Conservation (phyloP, 2,797 vertebrate genomes). For the Mormyrus hasselquistii region DNA sequence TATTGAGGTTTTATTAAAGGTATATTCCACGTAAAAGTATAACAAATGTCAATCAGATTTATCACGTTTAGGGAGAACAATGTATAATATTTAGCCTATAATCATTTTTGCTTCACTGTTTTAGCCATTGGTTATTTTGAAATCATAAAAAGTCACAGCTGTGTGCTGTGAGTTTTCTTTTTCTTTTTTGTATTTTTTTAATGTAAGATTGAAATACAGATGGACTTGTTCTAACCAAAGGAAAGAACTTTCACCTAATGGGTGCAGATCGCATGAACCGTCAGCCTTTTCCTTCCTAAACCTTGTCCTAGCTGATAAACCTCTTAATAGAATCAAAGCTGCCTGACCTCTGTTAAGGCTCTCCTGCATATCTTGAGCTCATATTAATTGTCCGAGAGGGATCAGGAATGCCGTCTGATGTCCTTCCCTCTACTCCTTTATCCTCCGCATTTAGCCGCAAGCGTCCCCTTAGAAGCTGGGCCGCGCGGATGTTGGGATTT, state of each 20-base stretch:
- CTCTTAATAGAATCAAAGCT: slow-evolving; percentile 10
- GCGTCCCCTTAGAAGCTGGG: background rate
- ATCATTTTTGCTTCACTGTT: background rate
- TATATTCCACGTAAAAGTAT: background rate
- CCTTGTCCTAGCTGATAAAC: slow-evolving; percentile 22
- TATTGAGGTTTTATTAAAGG: no score
- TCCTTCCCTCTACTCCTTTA: background rate
- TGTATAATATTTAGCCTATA: background rate
- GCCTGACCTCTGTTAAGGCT: slow-evolving; percentile 9
- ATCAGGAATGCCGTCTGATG: slow-evolving; percentile 12
- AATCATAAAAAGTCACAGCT: background rate
- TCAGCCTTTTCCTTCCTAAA: slow-evolving; percentile 7
- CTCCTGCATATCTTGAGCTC: slow-evolving; percentile 3
- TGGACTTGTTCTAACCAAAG: background rate
- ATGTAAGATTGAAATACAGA: background rate
- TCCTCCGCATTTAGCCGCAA: background rate
- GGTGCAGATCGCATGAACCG: background rate
- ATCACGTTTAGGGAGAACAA: background rate
- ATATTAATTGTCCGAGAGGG: slow-evolving; percentile 24
- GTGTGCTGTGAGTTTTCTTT: background rate
- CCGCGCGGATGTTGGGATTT: background rate
- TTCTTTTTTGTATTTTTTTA: background rate
- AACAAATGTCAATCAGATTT: background rate
- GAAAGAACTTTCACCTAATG: background rate
- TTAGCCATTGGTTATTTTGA: background rate